Evolutionary conservation across 2,888 invertebrate species (phyloP), one percentile per base, ranked within the genome.

Genomic region (Lomographa bimaculata): DNA sequence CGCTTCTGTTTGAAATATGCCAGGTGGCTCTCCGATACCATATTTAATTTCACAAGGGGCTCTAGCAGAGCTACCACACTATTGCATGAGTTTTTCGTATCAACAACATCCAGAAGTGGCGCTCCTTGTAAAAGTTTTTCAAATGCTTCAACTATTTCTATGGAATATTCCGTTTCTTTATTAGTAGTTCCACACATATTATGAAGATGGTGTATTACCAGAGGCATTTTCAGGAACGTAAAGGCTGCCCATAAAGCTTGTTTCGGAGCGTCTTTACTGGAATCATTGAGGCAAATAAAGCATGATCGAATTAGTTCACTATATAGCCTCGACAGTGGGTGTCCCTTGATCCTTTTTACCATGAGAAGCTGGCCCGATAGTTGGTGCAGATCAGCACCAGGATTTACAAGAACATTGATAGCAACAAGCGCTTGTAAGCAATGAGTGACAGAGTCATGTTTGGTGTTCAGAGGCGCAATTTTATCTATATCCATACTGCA

Each of bases 171-270:
- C 12, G 89, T 84, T 46, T 91, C 92, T 55, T 92, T 91, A 20
- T 86, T 90, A 21, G 63, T 68, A 56, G 91, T 90, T 23, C 91
- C 89, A 51, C 91, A 90, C 21, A 90, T 72, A 17, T 90, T 90
- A 54, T 94, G 92, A 24, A 95, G 73, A 50, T 93, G 92, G 39
- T 93, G 92, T 25, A 97, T 90, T 26, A 96, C 93, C 63, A 94
- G 93, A 0, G 97, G 96, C 30, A 98, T 93, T 89, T 98, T 98
- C 4, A 98, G 90, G 69, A 97, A 98, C 0, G 96, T 96, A 70
- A 98, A 97, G 5, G 98, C 97, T 6, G 97, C 96, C 97, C 98
- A 98, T 61, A 97, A 93, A 2, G 97, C 94, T 64, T 97, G 97
- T 57, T 95, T 95, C 4, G 94, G 92, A 1, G 89, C 78, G 24